Evolutionary conservation across 2,888 invertebrate species (phyloP), one percentile per base, ranked within the genome.

Genomic region (Acleris emargana): DNA sequence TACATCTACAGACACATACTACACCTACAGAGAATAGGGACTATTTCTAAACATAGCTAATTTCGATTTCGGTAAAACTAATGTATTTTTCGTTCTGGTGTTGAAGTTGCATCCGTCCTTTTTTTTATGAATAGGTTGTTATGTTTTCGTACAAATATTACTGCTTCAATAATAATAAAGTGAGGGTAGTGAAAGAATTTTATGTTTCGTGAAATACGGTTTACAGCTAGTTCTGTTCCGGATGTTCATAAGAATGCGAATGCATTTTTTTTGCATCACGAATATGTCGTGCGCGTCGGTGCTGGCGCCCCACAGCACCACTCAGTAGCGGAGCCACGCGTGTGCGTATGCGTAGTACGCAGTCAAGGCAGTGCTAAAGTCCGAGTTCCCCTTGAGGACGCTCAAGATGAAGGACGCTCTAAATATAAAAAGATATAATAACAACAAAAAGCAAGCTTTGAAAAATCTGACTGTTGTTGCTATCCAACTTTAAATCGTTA

Each of bases 331-430:
- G 1, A 51, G 25, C 51, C 51, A 51, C 1, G 51, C 25, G 7
- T 51, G 25, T 9, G 51, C 51, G 20, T 51, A 51, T 5, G 51
- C 51, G 7, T 25, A 51, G n/a, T 51, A 51, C 28, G 51, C 51
- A 16, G 51, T 13, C 1, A 22, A 4, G 2, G n/a, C n/a, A n/a
- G n/a, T n/a, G 50, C 22, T 22, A 6, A 22, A 22, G 22, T 22
- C 22, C 2, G 4, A 22, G 22, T 22, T n/a, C n/a, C n/a, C n/a
- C n/a, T n/a, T n/a, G n/a, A n/a, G n/a, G n/a, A n/a, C n/a, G n/a
- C n/a, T n/a, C n/a, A n/a, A n/a, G n/a, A n/a, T n/a, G n/a, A n/a
- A n/a, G n/a, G n/a, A n/a, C n/a, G n/a, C n/a, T n/a, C n/a, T n/a
- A n/a, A n/a, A n/a, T n/a, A n/a, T n/a, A n/a, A n/a, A n/a, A n/a